Evolutionary conservation across 2,888 invertebrate species (phyloP), one percentile per base, ranked within the genome.

Genomic region (Catocala nupta): DNA sequence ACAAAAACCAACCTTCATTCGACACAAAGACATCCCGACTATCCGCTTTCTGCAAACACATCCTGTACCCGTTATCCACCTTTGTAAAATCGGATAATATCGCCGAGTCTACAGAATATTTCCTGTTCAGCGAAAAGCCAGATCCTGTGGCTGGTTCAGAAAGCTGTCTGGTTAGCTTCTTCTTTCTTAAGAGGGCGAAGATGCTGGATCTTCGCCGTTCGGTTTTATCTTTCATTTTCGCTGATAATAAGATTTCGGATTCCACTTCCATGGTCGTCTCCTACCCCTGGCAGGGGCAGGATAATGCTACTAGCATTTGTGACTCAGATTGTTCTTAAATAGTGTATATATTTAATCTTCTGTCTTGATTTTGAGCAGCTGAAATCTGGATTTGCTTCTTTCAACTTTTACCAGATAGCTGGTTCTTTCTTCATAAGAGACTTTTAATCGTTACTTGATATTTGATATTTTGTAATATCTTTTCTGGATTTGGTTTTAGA

Each of bases 41-140:
- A 16, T 82, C 72, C 6, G 66, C 49, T 13, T 81, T 82, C 9
- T 86, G 73, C 33, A 85, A 55, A 36, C 76, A 80, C 68, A 82
- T 76, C 10, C 78, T 81, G 25, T 75, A 82, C 0, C 81, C 81
- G 57, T 82, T 83, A 11, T 82, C 80, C 0, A 76, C 72, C 49
- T 83, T 88, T 7, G 76, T 82, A 47, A 85, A 88, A 43, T 89
- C 89, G 1, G 88, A 82, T 67, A 89, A 65, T 34, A 92, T 88
- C 0, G 90, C 92, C 0, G 92, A 92, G 61, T 93, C 93, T 0
- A 90, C 87, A 0, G 93, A 93, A 44, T 77, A 89, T 50, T 93
- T 93, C 57, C 93, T 81, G 39, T 82, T 79, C 12, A 81, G 12
- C 0, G 69, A 70, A n/a, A 80, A 66, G 0, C 71, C 63, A 0